These are phyloP conservation scores for Euphonia xanthogaster DNA, from an alignment of 2,797 vertebrate genomes.

Conservation along the genomic window DNA sequence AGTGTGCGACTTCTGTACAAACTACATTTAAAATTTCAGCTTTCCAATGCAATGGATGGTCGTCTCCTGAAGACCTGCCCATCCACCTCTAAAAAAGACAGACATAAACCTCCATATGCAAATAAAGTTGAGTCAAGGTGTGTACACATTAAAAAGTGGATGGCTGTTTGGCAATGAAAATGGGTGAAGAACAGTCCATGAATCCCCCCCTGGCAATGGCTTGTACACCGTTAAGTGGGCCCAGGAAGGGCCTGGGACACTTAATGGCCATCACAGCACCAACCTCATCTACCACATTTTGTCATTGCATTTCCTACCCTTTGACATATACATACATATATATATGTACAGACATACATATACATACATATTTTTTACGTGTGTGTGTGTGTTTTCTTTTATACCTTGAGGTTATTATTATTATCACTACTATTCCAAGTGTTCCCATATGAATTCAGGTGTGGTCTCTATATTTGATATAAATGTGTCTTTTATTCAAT, in stretches of 20 bases:
- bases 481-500: conserved; percentile 78
- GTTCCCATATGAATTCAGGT: conserved; percentile 79
- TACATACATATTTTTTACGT: conserved; percentile 57
- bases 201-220: conserved; percentile 65
- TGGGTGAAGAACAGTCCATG: conserved; percentile 14
- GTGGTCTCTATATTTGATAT: conserved; percentile 79
- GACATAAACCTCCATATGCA: conserved; percentile 55
- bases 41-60: conserved; percentile 42
- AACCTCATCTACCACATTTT: conserved; percentile 59
- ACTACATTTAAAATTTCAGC: conserved; percentile 62
- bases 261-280: conserved; percentile 73
- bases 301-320: conserved; percentile 74
- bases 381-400: conserved; percentile 30
- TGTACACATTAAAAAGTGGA: conserved; percentile 36
- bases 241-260: conserved; percentile 59
- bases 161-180: conserved; percentile 64
- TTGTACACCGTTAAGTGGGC: conserved; percentile 69
- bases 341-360: conserved; percentile 69
- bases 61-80: conserved; percentile 37
- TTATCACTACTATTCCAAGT: conserved; percentile 74
- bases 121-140: conserved; percentile 55
- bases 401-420: conserved; percentile 77
- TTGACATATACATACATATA: conserved; percentile 75
- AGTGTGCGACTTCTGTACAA: conserved; percentile 71
- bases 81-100: conserved; percentile 58